Evolutionary conservation across 1,140 invertebrate species (phyloP).

Genomic region (Brevipalpus yothersi): DNA sequence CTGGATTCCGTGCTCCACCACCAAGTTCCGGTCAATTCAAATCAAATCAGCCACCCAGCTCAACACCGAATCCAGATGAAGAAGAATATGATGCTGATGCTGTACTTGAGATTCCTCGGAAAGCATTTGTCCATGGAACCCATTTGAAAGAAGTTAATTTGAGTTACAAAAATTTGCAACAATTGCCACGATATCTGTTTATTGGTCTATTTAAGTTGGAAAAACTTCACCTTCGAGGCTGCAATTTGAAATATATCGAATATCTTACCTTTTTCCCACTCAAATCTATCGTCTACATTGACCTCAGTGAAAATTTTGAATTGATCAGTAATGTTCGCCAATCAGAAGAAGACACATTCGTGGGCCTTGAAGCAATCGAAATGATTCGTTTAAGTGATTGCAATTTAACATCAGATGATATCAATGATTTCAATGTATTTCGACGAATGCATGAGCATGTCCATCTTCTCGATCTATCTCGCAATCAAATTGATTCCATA

Average conservation of each 20-base stretch:
- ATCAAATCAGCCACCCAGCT: not conserved
- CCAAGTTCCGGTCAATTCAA: not conserved
- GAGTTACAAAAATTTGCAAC: constrained; percentile 1
- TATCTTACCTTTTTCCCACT: constrained; percentile 8
- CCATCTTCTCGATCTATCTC: constrained; percentile 2
- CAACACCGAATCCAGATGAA: not conserved
- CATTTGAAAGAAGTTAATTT: constrained; percentile 6
- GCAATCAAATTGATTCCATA: constrained; percentile 1
- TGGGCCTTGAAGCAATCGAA: constrained; percentile 7
- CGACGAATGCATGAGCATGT: constrained; percentile 5
- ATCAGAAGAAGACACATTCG: constrained; percentile 8
- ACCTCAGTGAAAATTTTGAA: constrained; percentile 6
- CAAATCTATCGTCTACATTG: constrained; percentile 4
- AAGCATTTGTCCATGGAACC: constrained; percentile 3
- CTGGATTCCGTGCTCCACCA: not conserved
- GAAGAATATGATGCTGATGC: not conserved
- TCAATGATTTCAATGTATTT: constrained; percentile 1
- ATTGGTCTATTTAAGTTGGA: constrained; percentile 5
- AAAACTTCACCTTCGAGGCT: constrained; percentile 5
- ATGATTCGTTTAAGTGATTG: constrained; percentile 1
- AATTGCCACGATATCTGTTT: constrained; percentile 2
- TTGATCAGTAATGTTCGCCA: constrained; percentile 4
- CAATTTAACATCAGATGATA: constrained; percentile 4
- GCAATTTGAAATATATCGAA: constrained; percentile 3
- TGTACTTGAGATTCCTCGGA: not conserved